A percentile compares a stretch with the other conserved stretches of the same genome.
Evolutionary conservation across 2,113 vertebrate species (phyloP).

Genomic region (Ictalurus punctatus): DNA sequence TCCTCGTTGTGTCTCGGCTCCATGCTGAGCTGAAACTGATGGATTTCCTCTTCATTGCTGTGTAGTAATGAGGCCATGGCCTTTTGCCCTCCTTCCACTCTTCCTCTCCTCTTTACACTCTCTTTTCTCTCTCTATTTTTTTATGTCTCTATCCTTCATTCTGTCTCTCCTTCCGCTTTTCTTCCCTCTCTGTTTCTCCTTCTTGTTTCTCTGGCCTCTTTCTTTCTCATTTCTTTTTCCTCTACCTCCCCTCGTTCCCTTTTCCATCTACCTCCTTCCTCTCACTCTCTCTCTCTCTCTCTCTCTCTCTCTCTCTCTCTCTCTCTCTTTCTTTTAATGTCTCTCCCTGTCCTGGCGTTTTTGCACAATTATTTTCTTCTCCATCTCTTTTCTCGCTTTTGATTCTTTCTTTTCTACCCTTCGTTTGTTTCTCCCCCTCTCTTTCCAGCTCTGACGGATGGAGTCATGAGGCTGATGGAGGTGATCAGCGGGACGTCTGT

Average conservation of each 20-base stretch:
- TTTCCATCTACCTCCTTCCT: not conserved
- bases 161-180: not conserved
- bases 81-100: constrained; percentile 18
- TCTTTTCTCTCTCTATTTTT: not conserved
- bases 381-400: constrained; percentile 3
- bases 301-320: not conserved
- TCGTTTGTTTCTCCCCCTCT: not conserved
- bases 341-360: not conserved
- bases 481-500: constrained; percentile 1
- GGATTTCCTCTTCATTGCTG: constrained; percentile 5
- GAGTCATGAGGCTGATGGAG: constrained; percentile 28
- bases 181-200: not conserved
- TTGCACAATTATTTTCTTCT: not conserved
- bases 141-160: not conserved
- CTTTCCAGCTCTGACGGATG: not conserved
- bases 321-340: not conserved
- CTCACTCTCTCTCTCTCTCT: not conserved
- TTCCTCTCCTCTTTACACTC: not conserved
- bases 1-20: not conserved
- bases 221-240: not conserved
- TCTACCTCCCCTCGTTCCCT: not conserved
- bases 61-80: constrained; percentile 22
- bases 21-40: constrained; percentile 31
- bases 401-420: not conserved
- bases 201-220: not conserved